Evolutionary conservation across 2,797 vertebrate species (phyloP).

Genomic region (Nothura maculosa): DNA sequence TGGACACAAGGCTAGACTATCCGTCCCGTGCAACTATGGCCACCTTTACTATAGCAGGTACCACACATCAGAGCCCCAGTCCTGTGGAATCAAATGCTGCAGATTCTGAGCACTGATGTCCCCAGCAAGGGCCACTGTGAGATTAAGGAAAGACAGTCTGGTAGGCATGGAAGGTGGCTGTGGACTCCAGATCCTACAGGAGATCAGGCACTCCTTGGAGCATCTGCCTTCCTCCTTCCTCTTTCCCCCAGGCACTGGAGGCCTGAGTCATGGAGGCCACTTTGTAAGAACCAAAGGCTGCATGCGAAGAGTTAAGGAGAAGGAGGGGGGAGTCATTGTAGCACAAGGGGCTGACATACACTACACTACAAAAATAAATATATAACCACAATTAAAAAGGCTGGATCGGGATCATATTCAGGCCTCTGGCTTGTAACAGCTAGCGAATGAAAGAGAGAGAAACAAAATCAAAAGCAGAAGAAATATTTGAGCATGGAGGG

Average conservation of each 20-base stretch:
- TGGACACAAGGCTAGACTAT: not conserved
- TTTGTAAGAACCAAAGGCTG: not conserved
- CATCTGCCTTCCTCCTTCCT: conserved; percentile 1
- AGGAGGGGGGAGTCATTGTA: not conserved
- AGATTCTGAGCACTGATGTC: conserved; percentile 25
- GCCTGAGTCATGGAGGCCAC: not conserved
- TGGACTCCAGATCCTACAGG: not conserved
- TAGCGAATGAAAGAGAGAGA: conserved; percentile 72
- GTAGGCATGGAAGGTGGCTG: not conserved
- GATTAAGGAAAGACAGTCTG: conserved; percentile 37
- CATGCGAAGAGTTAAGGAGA: not conserved
- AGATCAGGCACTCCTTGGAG: not conserved
- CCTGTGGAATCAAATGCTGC: not conserved
- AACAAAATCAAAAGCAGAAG: not conserved
- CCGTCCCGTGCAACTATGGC: not conserved
- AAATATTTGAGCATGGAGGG: not conserved
- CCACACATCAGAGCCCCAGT: not conserved
- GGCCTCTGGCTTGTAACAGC: conserved; percentile 82
- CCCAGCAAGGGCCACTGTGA: conserved; percentile 63
- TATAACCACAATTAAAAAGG: conserved; percentile 74
- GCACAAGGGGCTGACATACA: conserved; percentile 15
- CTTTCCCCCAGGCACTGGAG: not conserved
- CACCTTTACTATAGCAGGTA: not conserved
- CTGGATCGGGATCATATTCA: conserved; percentile 78
- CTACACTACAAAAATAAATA: conserved; percentile 80